These are phyloP conservation scores for Epinephelus malabaricus DNA, from an alignment of 2,797 vertebrate genomes.

Conservation along the genomic window DNA sequence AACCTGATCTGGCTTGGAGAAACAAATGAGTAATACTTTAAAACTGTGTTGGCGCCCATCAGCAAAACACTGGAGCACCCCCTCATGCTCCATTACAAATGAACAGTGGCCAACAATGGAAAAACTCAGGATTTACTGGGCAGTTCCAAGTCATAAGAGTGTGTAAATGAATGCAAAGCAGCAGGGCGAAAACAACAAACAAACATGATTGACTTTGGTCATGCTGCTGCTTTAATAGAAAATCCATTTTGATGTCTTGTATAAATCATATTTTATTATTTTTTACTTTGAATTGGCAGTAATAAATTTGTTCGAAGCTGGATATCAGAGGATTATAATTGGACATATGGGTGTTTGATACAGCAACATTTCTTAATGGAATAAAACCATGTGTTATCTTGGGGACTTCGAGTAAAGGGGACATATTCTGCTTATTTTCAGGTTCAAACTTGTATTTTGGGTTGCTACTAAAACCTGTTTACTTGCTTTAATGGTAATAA, in stretches of 20 bases:
- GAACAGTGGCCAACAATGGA: slow-evolving; percentile 55
- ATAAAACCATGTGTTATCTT: background rate
- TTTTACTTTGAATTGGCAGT: background rate
- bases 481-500: too few species aligned
- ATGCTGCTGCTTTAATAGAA: slow-evolving; percentile 25
- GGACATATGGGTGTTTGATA: background rate
- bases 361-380: background rate
- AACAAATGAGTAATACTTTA: slow-evolving; percentile 54
- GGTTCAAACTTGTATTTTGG: too few species aligned
- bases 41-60: slow-evolving; percentile 36
- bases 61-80: slow-evolving; percentile 52
- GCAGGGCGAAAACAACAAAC: slow-evolving; percentile 40
- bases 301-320: background rate
- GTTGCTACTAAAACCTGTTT: too few species aligned
- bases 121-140: slow-evolving; percentile 40
- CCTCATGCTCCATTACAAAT: slow-evolving; percentile 62
- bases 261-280: background rate
- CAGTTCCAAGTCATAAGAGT: slow-evolving; percentile 15
- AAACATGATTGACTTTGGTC: slow-evolving; percentile 13
- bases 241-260: background rate
- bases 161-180: slow-evolving; percentile 47
- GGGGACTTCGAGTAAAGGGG: background rate
- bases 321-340: background rate
- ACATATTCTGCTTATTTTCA: too few species aligned
- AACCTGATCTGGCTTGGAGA: slow-evolving; percentile 41